Conservation (phyloP, 2,113 vertebrate genomes). For the Neolamprologus devosi region DNA sequence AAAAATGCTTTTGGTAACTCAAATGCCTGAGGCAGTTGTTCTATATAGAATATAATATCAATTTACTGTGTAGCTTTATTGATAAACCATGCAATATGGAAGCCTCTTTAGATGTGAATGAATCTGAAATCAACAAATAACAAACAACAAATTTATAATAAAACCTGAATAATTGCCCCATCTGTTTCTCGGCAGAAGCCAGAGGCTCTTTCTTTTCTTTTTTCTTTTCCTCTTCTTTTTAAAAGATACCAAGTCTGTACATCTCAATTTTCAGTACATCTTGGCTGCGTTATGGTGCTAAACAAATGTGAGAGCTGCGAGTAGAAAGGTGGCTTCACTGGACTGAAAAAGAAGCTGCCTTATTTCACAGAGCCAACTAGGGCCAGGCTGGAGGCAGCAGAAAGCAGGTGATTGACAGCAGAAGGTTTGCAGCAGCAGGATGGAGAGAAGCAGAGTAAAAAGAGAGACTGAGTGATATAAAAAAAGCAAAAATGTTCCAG, state of each 20-base stretch:
- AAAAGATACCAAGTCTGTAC: not conserved
- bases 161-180: not conserved
- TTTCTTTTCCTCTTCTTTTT: not conserved
- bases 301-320: not conserved
- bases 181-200: conserved; percentile 1
- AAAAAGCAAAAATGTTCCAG: conserved; percentile 3
- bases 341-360: conserved; percentile 1
- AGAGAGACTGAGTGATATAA: not conserved
- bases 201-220: not conserved
- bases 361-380: not conserved
- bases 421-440: not conserved
- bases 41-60: not conserved
- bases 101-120: not conserved
- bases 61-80: not conserved
- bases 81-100: not conserved
- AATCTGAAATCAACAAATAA: not conserved
- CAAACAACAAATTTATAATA: too few species aligned
- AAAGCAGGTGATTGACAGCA: conserved; percentile 8
- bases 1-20: not conserved
- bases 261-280: not conserved
- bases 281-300: not conserved
- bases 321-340: not conserved
- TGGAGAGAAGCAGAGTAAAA: not conserved
- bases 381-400: not conserved
- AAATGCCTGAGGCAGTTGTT: not conserved